Evolutionary conservation across 1,140 invertebrate species (phyloP), one percentile per base, ranked within the genome.

Genomic region (Drosophila malerkotliana): DNA sequence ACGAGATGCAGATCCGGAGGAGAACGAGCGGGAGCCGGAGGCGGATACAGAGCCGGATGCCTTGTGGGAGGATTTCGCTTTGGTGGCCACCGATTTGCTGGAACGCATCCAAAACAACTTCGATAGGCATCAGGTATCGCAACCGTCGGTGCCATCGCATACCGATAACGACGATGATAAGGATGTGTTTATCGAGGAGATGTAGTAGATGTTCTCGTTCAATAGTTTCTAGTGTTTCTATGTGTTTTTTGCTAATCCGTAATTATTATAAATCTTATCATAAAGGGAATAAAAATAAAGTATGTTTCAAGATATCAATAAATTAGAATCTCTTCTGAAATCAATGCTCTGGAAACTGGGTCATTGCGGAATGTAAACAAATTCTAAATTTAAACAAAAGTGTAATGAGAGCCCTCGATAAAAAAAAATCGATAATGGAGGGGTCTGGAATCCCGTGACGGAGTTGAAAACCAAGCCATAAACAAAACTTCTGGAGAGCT

Each of bases 61-160:
- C 34, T 72, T 93, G 32, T 95, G 94, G 94, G 94, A 95, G 88
- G 94, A 94, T 67, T 95, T 95, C 91, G 94, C 94, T 5, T 90
- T 92, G 66, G 94, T 95, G 4, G 94, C 94, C 18, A 94, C 94
- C 9, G 94, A 94, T 90, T 90, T 95, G 41, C 80, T 95, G 18
- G 94, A 95, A 77, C 80, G 91, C 15, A 85, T 92, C 63, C 91
- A 92, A 30, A 81, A 88, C 21, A 90, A 82, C 12, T 83, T 91
- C 18, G 87, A 90, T 34, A 88, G 48, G n/a, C 79, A 69, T 18
- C 71, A 79, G 28, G 51, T 58, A 39, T 68, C 45, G 41, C 52
- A 77, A 1, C 6, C 26, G 26, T 10, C 14, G 51, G 8, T 30
- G 8, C 30, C 26, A 8, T 39, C 15, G 3, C 44, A 61, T 6